These are phyloP conservation scores for Cossypha polioptera DNA, from an alignment of 2,797 vertebrate genomes.

Conservation along the genomic window DNA sequence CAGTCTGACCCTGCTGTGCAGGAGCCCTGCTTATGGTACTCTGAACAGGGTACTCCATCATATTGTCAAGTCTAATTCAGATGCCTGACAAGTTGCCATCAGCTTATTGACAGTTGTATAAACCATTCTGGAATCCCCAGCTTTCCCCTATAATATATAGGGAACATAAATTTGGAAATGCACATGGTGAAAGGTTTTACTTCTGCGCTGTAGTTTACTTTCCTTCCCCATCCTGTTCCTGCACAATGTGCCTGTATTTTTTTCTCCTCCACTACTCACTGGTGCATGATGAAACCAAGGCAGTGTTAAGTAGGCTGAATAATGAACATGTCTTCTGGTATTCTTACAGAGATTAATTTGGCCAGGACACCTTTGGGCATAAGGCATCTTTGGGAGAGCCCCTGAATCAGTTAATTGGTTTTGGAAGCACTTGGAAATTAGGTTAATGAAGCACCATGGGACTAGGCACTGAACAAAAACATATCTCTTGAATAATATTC, in stretches of 20 bases:
- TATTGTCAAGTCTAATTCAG: background rate
- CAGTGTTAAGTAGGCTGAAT: background rate
- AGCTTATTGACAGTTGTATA: background rate
- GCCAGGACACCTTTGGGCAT: background rate
- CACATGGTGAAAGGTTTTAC: background rate
- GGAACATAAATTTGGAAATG: background rate
- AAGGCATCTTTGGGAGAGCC: background rate
- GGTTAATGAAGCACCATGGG: background rate
- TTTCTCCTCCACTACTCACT: background rate
- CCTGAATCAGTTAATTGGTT: background rate
- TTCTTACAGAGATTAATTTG: background rate
- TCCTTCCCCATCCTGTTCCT: background rate
- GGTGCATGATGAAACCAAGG: background rate
- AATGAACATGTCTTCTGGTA: background rate
- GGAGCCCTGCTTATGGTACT: background rate
- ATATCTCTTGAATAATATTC: background rate
- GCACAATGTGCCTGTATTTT: background rate
- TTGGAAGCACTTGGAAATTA: background rate
- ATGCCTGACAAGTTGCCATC: background rate
- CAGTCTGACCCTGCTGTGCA: background rate
- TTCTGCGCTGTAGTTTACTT: background rate
- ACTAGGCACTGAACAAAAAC: background rate
- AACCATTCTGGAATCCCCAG: background rate
- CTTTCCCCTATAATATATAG: background rate
- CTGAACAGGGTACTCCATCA: background rate